A percentile compares a stretch with the other conserved stretches of the same genome.
These are phyloP conservation scores for Agriopis marginaria DNA, from an alignment of 2,888 invertebrate genomes.

Conservation along the genomic window DNA sequence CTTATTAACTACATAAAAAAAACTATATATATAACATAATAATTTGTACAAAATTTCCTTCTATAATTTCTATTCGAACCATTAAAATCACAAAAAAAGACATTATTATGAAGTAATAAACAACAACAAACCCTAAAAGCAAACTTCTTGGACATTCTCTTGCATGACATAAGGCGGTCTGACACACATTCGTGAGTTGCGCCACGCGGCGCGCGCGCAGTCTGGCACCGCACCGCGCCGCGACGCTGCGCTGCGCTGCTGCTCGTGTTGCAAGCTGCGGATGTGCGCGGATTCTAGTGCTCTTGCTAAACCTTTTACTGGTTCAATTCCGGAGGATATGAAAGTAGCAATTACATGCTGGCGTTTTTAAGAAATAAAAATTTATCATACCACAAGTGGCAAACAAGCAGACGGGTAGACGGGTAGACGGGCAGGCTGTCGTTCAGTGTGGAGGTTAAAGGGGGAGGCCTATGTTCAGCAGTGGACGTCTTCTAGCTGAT, in stretches of 20 bases:
- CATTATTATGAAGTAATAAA: background rate
- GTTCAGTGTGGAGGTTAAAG: too few relatives aligned
- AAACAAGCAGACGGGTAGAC: too few relatives aligned
- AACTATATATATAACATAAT: too few relatives aligned
- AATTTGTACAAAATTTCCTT: too few relatives aligned
- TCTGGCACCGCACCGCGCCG: constrained; percentile 9
- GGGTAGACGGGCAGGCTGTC: too few relatives aligned
- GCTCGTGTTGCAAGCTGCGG: constrained; percentile 14
- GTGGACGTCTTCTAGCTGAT: too few relatives aligned
- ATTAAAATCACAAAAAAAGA: background rate
- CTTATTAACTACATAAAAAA: too few relatives aligned
- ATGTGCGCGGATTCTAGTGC: constrained; percentile 14
- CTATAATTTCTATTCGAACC: background rate
- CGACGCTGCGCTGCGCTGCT: background rate
- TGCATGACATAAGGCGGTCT: constrained; percentile 17
- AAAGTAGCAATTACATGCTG: background rate
- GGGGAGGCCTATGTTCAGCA: too few relatives aligned
- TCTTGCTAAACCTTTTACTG: constrained; percentile 19
- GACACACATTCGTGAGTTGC: constrained; percentile 19
- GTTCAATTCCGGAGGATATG: constrained; percentile 14
- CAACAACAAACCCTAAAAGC: constrained; percentile 19
- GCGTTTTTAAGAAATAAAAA: too few relatives aligned
- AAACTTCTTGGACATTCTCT: constrained; percentile 16
- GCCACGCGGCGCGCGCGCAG: constrained; percentile 19
- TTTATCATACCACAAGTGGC: too few relatives aligned